Evolutionary conservation across 2,888 invertebrate genomes (phyloP), one percentile per base, ranked within the genome.

Genomic region (Torymus texanus): DNA sequence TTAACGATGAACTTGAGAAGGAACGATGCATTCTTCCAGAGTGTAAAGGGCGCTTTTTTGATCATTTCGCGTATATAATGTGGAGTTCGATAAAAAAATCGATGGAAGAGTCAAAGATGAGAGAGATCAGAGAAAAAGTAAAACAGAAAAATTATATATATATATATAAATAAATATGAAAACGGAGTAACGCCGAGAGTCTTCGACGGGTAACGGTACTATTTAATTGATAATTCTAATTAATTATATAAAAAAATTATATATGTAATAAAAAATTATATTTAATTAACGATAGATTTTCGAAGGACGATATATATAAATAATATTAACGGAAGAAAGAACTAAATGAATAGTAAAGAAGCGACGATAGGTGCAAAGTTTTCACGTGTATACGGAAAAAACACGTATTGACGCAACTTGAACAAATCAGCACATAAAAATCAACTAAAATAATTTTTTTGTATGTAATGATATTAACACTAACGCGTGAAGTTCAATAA

Each of bases 201-300:
- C 72, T 78, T 76, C 80, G 78, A 79, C 79, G 75, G 83, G 79
- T 83, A 80, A 82, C 81, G 83, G 83, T 83, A 83, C 85, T 86
- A 84, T 85, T 85, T 84, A 84, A 86, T 85, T 85, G 81, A 78
- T 84, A 84, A 82, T 83, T 83, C 70, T 83, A 83, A 77, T 74
- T 68, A 78, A 74, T 76, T 80, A 70, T 70, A 75, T 81, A 62
- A 82, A 75, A 79, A 82, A 83, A 85, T 82, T 79, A 81, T 83
- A 84, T 81, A 82, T 81, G 82, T 83, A 84, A 83, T 83, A 81
- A 82, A 86, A 86, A 85, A 83, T 83, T 85, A 85, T 85, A 85
- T 85, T 87, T 85, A 85, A 85, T 83, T 85, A 84, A 85, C 61
- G 68, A 83, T 84, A 84, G 82, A 83, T 83, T 84, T 83, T 83